Evolutionary conservation across 2,888 invertebrate species (phyloP), one percentile per base, ranked within the genome.

Genomic region (Apotomis betuletana): DNA sequence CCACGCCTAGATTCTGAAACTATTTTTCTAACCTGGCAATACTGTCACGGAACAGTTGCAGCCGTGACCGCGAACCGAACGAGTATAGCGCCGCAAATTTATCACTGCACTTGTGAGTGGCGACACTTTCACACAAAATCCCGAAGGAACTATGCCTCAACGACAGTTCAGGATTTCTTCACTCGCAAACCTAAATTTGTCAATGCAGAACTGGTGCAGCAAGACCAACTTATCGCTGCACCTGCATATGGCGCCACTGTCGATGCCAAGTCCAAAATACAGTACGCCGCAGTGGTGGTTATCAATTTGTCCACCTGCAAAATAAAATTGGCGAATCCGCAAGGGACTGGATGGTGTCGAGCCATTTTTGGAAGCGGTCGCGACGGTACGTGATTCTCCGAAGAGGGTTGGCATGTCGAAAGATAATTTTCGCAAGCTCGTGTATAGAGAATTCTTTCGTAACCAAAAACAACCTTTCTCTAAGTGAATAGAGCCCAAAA

Each of bases 301-400:
- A 15, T 57, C 12, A 59, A 63, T 59, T 12, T 63, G 51, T 71
- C 46, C 62, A 70, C 67, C 58, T 54, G 70, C 70, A 70, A 60
- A 65, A 55, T 52, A 59, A 70, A 61, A 67, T 69, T 75, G 69
- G 69, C n/a, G 12, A 58, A 73, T 57, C 51, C 55, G 68, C 68
- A 69, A 73, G 65, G 69, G 61, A 75, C 78, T 77, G 73, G 79
- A 77, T 75, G 75, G 74, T 61, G 79, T 79, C 80, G 70, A 78
- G 78, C 86, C 86, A 84, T 87, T 86, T 87, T 82, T 70, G 86
- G 86, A 82, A 81, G 78, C 74, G 74, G 79, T 77, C 78, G 75
- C 64, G 77, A 75, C 77, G 58, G 67, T 68, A 72, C 68, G 65
- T 59, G 67, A 65, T 75, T 75, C 74, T 54, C 54, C 65, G 75